Conservation (phyloP, 2,113 vertebrate species). For the Podocnemis expansa region DNA sequence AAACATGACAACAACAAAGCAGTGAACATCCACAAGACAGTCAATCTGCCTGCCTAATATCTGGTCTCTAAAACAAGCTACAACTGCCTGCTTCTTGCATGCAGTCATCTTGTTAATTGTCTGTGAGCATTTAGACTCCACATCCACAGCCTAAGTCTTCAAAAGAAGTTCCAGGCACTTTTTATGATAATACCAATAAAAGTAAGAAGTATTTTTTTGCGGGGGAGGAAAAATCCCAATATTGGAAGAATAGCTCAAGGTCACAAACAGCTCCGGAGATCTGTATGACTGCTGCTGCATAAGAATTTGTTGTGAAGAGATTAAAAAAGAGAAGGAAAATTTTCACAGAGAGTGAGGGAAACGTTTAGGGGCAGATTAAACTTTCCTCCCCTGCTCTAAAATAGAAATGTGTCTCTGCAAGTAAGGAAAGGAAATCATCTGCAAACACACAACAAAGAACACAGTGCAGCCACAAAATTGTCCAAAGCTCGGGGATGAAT, state of each 20-base stretch:
- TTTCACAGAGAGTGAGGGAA: background rate
- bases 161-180: background rate
- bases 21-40: constrained; percentile 18
- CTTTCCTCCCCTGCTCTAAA: background rate
- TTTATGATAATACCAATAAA: background rate
- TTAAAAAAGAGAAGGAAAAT: background rate
- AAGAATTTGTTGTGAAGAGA: background rate
- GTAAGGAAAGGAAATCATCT: background rate
- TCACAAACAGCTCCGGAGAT: background rate
- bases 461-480: background rate
- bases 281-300: background rate
- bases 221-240: background rate
- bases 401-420: background rate
- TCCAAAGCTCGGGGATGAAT: background rate
- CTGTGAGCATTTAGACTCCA: background rate
- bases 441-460: background rate
- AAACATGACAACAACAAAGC: background rate
- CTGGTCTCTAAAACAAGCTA: background rate
- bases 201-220: background rate
- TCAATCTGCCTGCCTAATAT: constrained; percentile 6
- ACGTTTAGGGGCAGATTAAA: background rate
- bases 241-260: constrained; percentile 4
- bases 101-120: background rate
- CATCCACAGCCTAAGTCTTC: background rate
- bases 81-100: background rate